phyloP scores from a whole-genome alignment of 2,888 invertebrate genomes.

The Microdon myrmicae region DNA sequence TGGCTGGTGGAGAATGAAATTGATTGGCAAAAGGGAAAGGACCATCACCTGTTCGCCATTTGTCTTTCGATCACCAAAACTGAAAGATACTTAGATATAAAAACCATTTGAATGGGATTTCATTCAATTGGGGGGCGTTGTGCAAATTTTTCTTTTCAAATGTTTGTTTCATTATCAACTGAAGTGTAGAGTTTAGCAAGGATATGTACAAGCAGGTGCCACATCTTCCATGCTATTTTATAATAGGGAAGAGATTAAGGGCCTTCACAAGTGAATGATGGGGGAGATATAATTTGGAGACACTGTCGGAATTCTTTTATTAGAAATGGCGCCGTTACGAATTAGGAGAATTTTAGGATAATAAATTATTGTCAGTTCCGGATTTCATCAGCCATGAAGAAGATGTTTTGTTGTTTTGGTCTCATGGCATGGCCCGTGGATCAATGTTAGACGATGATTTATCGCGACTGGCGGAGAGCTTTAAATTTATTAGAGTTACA shows the following conservation, averaged over 20 bases:
- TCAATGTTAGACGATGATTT: constrained; percentile 23
- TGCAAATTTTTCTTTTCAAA: constrained; percentile 24
- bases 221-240: not conserved
- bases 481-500: constrained; percentile 19
- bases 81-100: constrained; percentile 10
- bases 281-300: too few species aligned
- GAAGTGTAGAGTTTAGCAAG: too few species aligned
- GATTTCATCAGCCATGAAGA: too few species aligned
- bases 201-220: not conserved
- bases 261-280: too few species aligned
- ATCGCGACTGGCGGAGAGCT: constrained; percentile 16
- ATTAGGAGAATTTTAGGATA: constrained; percentile 46
- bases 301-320: constrained; percentile 32
- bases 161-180: not conserved
- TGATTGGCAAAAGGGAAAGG: constrained; percentile 16
- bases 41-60: constrained; percentile 48
- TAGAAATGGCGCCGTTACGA: too few species aligned
- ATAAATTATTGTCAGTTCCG: constrained; percentile 26
- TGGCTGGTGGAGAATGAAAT: too few species aligned
- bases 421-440: not conserved
- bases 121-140: constrained; percentile 24
- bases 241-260: too few species aligned
- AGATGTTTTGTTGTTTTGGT: not conserved
- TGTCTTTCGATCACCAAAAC: constrained; percentile 43
- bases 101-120: too few species aligned